Evolutionary conservation across 2,888 invertebrate genomes (phyloP).

Genomic region (Gymnocheta viridis): DNA sequence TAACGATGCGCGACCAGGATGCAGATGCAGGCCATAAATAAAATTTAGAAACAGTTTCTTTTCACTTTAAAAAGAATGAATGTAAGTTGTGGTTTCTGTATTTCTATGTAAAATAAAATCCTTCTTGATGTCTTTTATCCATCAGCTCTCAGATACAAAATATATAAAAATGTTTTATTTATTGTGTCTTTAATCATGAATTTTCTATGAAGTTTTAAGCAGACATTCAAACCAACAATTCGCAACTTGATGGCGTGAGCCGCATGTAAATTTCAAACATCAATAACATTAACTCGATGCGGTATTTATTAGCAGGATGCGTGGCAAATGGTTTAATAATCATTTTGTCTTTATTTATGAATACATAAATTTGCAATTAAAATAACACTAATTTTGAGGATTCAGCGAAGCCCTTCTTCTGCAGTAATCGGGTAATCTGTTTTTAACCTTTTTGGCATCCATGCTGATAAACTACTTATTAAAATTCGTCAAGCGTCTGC

Average conservation of each 20-base stretch:
- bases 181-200: slow-evolving; percentile 49
- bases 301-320: too few species aligned
- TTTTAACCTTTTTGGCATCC: too few species aligned
- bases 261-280: background rate
- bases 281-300: too few species aligned
- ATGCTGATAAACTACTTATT: too few species aligned
- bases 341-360: too few species aligned
- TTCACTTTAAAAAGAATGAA: slow-evolving; percentile 1
- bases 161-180: slow-evolving; percentile 57
- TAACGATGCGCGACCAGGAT: slow-evolving; percentile 6
- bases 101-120: slow-evolving; percentile 37
- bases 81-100: slow-evolving; percentile 10
- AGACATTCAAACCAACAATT: slow-evolving; percentile 39
- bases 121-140: background rate
- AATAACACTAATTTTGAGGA: too few species aligned
- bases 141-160: background rate
- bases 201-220: slow-evolving; percentile 50
- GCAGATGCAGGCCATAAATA: slow-evolving; percentile 49
- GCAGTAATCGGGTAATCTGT: too few species aligned
- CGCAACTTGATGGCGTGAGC: background rate
- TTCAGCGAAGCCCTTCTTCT: too few species aligned
- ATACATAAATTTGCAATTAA: too few species aligned
- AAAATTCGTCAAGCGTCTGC: too few species aligned
- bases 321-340: too few species aligned
- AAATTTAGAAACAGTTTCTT: slow-evolving; percentile 50